Base-by-base conservation (phyloP, 2,797 vertebrate species). In the Enteromius afrohamiltoni region DNA sequence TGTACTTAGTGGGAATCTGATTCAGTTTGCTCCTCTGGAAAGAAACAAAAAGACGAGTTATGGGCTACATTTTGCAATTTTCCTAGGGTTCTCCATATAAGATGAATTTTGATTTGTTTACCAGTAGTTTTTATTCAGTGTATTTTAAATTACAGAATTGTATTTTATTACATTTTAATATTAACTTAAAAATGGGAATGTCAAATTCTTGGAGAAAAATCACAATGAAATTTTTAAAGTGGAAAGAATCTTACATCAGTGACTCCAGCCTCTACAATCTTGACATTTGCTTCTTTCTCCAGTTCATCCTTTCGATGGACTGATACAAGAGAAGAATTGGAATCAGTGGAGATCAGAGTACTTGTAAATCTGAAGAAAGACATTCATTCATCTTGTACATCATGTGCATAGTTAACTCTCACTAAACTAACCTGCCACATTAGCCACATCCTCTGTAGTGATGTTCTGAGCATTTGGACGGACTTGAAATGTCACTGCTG, bases 401-500 rank as follows among this genome's bases (percentile, higher is more conserved):
- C 51, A 76, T 17, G n/a, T 26, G 19, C 26, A 53, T 40, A 16
- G 13, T 37, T 40, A 13, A n/a, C 17, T 49, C 40, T 51, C 47
- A 45, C 82, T 83, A 87, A 85, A 74, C 83, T 91, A 96, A 98
- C 98, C 97, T 92, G 97, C 95, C 49, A 95, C 91, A 86, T 93
- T 93, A 42, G 90, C 95, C 85, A 97, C 95, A 67, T 95, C 96
- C 34, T 94, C 90, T 0, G 95, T 95, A 31, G 95, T 96, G 91
- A 98, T 68, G 64, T 98, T 98, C 64, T 91, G 95, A 60, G 87
- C 19, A 83, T 96, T 96, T 45, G 94, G 83, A 19, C 81, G 93
- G 83, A 99, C 95, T 93, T 93, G 96, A 94, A 99, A 99, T 91
- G 96, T 97, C 92, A 99, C 97, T 9, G 96, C 96, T n/a, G 97